A percentile compares a stretch with the other conserved stretches of the same genome.
These are phyloP conservation scores for Mormyrus hasselquistii DNA, from an alignment of 2,797 vertebrate species.

Conservation along the genomic window DNA sequence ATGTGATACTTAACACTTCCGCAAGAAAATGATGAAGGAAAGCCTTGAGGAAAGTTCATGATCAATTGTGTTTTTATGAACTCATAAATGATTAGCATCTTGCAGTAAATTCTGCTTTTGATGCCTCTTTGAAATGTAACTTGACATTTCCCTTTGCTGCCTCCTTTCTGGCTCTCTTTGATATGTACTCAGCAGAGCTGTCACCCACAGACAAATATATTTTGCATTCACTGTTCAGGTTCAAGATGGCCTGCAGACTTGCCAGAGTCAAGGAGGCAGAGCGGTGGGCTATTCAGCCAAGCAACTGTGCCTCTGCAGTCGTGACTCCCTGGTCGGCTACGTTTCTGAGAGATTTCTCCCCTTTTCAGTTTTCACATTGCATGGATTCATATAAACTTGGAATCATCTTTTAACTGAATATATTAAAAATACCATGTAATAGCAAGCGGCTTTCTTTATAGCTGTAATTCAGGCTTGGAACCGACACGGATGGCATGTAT, in stretches of 20 bases:
- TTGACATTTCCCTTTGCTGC: constrained; percentile 16
- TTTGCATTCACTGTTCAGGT: neutral
- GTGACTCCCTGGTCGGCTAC: neutral
- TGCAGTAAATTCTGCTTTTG: constrained; percentile 2
- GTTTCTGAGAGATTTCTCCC: neutral
- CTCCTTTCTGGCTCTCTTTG: constrained; percentile 13
- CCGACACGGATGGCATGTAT: neutral
- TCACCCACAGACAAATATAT: constrained; percentile 11
- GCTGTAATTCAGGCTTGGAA: neutral
- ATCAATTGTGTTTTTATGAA: neutral
- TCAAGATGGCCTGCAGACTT: neutral
- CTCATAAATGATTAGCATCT: constrained; percentile 5
- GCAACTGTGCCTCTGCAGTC: neutral
- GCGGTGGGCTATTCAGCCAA: neutral
- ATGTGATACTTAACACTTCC: neutral
- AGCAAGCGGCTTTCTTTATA: neutral
- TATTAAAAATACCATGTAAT: neutral
- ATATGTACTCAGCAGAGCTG: neutral
- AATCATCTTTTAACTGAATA: neutral
- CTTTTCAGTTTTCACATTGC: neutral
- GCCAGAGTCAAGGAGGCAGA: neutral
- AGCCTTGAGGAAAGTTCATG: neutral
- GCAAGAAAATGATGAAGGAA: neutral
- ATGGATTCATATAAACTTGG: neutral
- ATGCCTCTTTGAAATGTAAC: constrained; percentile 15